These are phyloP conservation scores for Rissa tridactyla DNA, from an alignment of 2,113 vertebrate species.

Conservation along the genomic window DNA sequence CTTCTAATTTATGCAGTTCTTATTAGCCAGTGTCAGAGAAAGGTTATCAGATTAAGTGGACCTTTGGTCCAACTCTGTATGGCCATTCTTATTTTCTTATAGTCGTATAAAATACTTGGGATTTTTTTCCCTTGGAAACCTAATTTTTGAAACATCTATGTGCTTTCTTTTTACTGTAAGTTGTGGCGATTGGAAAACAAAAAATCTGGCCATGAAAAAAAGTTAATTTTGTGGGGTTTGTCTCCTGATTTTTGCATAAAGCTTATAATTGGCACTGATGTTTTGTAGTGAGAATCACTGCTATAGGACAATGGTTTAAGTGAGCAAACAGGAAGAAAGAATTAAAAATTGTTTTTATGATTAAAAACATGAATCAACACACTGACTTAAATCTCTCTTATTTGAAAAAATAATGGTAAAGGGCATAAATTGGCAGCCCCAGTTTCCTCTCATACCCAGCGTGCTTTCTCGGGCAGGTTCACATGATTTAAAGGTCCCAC, in stretches of 20 bases:
- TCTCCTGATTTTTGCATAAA: background rate
- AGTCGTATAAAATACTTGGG: background rate
- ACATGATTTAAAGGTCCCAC: background rate
- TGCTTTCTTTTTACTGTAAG: background rate
- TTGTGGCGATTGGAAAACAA: background rate
- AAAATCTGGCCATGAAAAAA: background rate
- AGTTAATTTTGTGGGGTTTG: background rate
- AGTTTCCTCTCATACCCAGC: background rate
- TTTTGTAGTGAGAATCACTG: background rate
- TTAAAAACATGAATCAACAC: background rate
- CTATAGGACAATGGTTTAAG: background rate
- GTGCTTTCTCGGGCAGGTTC: background rate
- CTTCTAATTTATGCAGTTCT: background rate
- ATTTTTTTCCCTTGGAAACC: background rate
- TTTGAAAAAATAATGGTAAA: background rate
- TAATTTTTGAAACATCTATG: background rate
- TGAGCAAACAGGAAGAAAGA: background rate
- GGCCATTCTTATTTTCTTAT: background rate
- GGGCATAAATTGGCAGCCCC: background rate
- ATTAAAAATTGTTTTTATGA: background rate
- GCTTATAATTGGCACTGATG: background rate
- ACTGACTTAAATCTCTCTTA: background rate
- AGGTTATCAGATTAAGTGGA: accelerated
- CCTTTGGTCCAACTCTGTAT: background rate
- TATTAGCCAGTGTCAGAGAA: background rate